Evolutionary conservation across 2,888 invertebrate species (phyloP).

Genomic region (Nomada lathburiana): DNA sequence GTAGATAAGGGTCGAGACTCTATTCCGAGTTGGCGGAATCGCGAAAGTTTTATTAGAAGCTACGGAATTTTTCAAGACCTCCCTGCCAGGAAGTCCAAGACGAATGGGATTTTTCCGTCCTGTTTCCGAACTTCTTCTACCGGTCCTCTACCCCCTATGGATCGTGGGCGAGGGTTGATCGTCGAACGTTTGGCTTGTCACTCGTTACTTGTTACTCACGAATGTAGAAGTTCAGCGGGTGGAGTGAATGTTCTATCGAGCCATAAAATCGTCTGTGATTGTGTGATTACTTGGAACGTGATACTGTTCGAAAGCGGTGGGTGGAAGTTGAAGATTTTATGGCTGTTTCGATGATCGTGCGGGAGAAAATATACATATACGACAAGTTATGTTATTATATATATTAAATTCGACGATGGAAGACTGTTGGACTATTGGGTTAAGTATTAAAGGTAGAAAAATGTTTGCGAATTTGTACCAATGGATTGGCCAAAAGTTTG

Average conservation of each 20-base stretch:
- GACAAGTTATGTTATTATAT: no score
- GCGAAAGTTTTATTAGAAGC: slow-evolving; percentile 44
- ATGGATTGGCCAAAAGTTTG: no score
- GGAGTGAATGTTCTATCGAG: not conserved
- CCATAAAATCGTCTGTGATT: not conserved
- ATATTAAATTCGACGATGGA: no score
- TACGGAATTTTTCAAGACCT: slow-evolving; percentile 26
- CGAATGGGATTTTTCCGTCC: slow-evolving; percentile 18
- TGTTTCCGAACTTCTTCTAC: slow-evolving; percentile 5
- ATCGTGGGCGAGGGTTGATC: not conserved
- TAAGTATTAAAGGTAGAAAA: no score
- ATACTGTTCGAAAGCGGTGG: not conserved
- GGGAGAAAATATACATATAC: no score
- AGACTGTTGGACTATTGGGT: no score
- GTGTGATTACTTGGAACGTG: not conserved
- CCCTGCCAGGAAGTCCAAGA: not conserved
- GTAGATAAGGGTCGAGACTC: not conserved
- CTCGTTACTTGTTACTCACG: slow-evolving; percentile 24
- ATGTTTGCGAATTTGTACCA: no score
- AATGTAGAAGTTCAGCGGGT: not conserved
- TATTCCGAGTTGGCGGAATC: not conserved
- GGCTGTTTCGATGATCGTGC: no score
- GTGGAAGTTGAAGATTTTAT: not conserved
- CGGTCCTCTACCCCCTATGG: not conserved
- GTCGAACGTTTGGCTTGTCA: slow-evolving; percentile 31